A percentile compares a stretch with the other conserved stretches of the same genome.
phyloP scores from a whole-genome alignment of 2,113 vertebrate genomes.

The Channa argus region DNA sequence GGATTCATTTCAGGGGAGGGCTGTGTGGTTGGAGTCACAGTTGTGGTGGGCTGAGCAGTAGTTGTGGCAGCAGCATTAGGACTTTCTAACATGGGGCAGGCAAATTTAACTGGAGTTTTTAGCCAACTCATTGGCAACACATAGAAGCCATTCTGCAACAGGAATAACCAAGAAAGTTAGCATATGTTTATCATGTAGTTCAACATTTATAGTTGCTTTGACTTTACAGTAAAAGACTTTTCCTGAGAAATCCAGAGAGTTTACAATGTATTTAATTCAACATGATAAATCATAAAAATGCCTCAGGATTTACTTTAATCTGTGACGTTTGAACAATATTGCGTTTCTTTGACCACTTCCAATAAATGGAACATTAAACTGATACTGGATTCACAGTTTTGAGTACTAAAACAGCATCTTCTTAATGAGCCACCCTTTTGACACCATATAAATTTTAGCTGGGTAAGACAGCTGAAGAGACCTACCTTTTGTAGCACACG shows the following conservation, averaged over 20 bases:
- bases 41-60: conserved; percentile 2
- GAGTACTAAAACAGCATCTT: too few species aligned
- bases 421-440: too few species aligned
- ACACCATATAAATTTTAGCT: neutral
- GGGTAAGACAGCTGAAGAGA: neutral
- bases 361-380: too few species aligned
- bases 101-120: conserved; percentile 25
- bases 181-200: neutral
- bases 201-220: neutral
- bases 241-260: too few species aligned
- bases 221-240: neutral
- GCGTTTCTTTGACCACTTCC: too few species aligned
- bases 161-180: neutral
- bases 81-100: conserved; percentile 19
- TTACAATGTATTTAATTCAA: too few species aligned
- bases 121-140: conserved; percentile 53
- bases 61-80: neutral
- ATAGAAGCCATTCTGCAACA: conserved; percentile 54
- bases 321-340: too few species aligned
- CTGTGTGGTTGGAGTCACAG: neutral
- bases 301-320: too few species aligned
- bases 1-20: neutral
- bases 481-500: conserved; percentile 57
- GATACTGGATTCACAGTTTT: too few species aligned
- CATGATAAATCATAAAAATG: too few species aligned